These are phyloP conservation scores for Drosophila helvetica DNA, from an alignment of 2,888 invertebrate species.

Conservation along the genomic window DNA sequence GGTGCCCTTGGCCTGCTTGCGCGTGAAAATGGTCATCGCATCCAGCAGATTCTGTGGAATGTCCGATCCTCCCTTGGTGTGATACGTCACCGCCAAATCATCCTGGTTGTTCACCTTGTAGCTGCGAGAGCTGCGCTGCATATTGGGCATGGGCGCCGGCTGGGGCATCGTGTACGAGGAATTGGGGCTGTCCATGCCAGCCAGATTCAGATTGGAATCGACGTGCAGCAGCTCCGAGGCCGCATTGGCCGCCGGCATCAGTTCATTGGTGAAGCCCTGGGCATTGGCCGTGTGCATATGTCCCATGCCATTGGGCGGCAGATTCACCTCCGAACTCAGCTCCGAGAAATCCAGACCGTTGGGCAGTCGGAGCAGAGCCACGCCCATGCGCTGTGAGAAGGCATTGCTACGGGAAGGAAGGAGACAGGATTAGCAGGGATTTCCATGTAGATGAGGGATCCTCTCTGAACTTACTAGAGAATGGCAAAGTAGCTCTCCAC, in stretches of 20 bases:
- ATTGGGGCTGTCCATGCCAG: slow-evolving; percentile 83
- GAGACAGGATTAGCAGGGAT: not conserved
- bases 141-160: slow-evolving; percentile 80
- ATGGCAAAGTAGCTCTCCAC: slow-evolving; percentile 96
- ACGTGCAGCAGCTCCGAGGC: slow-evolving; percentile 86
- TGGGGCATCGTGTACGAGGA: slow-evolving; percentile 79
- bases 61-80: slow-evolving; percentile 86
- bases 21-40: slow-evolving; percentile 90
- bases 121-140: slow-evolving; percentile 67
- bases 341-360: slow-evolving; percentile 93
- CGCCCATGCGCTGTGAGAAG: slow-evolving; percentile 95
- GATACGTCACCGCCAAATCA: slow-evolving; percentile 84
- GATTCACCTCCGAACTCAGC: slow-evolving; percentile 76
- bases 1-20: slow-evolving; percentile 91
- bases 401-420: slow-evolving; percentile 88
- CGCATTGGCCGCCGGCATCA: slow-evolving; percentile 77
- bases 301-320: slow-evolving; percentile 64
- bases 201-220: slow-evolving; percentile 89
- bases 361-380: slow-evolving; percentile 93
- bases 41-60: slow-evolving; percentile 88
- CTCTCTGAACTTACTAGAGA: slow-evolving; percentile 90
- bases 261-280: slow-evolving; percentile 78
- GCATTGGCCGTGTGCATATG: slow-evolving; percentile 76
- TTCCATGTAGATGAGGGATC: not conserved
- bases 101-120: slow-evolving; percentile 77